Base-by-base conservation (phyloP, 2,888 invertebrate species). In the Cheilosia grossa region DNA sequence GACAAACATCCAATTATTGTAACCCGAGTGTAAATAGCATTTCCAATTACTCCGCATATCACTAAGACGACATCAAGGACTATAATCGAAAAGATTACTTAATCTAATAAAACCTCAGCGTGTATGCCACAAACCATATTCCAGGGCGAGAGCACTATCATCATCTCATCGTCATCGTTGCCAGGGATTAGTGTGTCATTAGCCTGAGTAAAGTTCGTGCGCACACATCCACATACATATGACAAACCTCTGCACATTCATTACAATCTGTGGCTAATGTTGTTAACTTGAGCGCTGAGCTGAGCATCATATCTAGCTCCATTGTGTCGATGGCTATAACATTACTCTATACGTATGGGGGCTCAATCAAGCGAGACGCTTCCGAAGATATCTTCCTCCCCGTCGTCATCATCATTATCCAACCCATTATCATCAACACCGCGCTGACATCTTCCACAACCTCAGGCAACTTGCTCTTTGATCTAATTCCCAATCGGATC, bases 401-500 rank as follows among this genome's bases (percentile, higher is more conserved):
- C 30, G 30, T 30, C 30, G 30, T 56, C 27, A 54, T 66, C 49
- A 56, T 72, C 51, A 17, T 17, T n/a, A 44, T 21, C 51, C 21
- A 10, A 2, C 5, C 27, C 27, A 27, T 27, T 47, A 64, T 70
- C 53, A 33, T 44, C 69, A 30, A 21, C 51, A 70, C 42, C 21
- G 47, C 69, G 24, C 4, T 10, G 37, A 51, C 51, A 24, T 58
- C 37, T 40, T 33, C 61, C 59, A 44, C 66, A 81, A 69, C 69
- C 58, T 69, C 58, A 64, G 7, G 44, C 51, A 82, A 75, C 79
- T 70, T 79, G 70, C 74, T 66, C 59, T 54, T 66, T 83, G 83
- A 80, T 80, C 83, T 70, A 70, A 83, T 83, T 83, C 83, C 80
- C 83, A 83, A 80, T 79, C 53, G 74, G 69, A 83, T 83, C 42